These are phyloP conservation scores for Danionella dracula DNA, from an alignment of 2,797 vertebrate species.

Conservation along the genomic window DNA sequence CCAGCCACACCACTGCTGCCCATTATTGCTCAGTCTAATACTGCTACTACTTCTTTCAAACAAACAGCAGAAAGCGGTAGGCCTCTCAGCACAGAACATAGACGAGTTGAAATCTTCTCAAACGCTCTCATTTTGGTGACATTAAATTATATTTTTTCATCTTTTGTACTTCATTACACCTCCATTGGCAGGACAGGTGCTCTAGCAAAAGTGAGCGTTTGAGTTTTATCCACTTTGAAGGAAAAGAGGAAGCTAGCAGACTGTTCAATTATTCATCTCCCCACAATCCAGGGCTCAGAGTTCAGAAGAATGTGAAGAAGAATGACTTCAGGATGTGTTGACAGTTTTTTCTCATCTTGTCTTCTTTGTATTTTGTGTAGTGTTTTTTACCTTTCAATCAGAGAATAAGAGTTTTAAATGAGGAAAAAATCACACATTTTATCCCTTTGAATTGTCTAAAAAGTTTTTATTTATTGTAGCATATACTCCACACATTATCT, in stretches of 20 bases:
- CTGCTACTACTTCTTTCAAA: not conserved
- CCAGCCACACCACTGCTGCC: not conserved
- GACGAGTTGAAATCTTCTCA: slow-evolving; percentile 19
- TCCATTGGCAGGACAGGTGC: not conserved
- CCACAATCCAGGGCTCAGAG: slow-evolving; percentile 12
- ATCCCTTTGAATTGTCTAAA: too few relatives aligned
- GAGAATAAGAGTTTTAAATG: not conserved
- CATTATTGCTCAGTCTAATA: not conserved
- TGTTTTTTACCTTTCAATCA: not conserved
- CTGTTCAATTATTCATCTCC: slow-evolving; percentile 19
- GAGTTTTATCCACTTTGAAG: slow-evolving; percentile 9
- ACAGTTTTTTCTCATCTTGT: not conserved
- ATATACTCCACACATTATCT: too few relatives aligned
- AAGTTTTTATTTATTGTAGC: too few relatives aligned
- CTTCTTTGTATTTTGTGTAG: slow-evolving; percentile 4
- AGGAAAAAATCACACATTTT: too few relatives aligned
- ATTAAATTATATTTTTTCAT: not conserved
- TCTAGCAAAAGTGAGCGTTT: not conserved
- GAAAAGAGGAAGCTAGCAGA: not conserved
- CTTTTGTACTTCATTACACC: not conserved
- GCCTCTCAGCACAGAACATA: not conserved
- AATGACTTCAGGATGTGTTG: slow-evolving; percentile 9
- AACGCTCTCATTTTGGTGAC: not conserved
- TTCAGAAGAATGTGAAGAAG: not conserved
- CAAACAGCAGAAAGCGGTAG: not conserved